phyloP scores from a whole-genome alignment of 2,888 invertebrate genomes.

The Dolichopus griseipennis region DNA sequence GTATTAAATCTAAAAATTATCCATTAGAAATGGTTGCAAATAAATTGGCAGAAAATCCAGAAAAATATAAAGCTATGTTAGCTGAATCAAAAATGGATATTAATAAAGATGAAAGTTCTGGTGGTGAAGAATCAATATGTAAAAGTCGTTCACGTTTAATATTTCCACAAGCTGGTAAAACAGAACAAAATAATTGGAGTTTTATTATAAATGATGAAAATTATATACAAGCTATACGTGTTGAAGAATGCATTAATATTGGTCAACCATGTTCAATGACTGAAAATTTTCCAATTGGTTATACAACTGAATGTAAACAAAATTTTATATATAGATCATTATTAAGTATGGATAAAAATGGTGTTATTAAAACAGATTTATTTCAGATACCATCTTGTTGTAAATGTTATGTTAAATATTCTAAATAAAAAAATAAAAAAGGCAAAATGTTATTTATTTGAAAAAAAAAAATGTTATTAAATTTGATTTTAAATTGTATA shows the following conservation, averaged over 20 bases:
- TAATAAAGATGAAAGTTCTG: too few species aligned
- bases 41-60: conserved; percentile 26
- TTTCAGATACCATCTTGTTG: conserved; percentile 68
- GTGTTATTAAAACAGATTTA: conserved; percentile 42
- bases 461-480: too few species aligned
- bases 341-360: conserved; percentile 45
- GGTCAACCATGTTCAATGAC: conserved; percentile 46
- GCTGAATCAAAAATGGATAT: conserved; percentile 40
- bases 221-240: conserved; percentile 62
- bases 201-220: conserved; percentile 58
- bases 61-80: conserved; percentile 35
- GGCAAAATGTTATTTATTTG: too few species aligned
- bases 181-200: conserved; percentile 55
- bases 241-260: conserved; percentile 59
- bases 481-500: too few species aligned
- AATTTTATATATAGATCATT: conserved; percentile 49
- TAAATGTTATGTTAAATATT: conserved; percentile 49
- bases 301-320: conserved; percentile 51
- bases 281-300: conserved; percentile 44
- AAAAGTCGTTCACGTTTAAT: conserved; percentile 42
- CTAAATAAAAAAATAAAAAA: too few species aligned
- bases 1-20: conserved; percentile 44
- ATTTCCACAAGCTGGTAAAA: conserved; percentile 54
- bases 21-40: conserved; percentile 38
- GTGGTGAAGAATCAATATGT: conserved; percentile 46